A percentile compares a stretch with the other conserved stretches of the same genome.
Conservation (phyloP, 2,797 vertebrate species). For the Lithobates pipiens region DNA sequence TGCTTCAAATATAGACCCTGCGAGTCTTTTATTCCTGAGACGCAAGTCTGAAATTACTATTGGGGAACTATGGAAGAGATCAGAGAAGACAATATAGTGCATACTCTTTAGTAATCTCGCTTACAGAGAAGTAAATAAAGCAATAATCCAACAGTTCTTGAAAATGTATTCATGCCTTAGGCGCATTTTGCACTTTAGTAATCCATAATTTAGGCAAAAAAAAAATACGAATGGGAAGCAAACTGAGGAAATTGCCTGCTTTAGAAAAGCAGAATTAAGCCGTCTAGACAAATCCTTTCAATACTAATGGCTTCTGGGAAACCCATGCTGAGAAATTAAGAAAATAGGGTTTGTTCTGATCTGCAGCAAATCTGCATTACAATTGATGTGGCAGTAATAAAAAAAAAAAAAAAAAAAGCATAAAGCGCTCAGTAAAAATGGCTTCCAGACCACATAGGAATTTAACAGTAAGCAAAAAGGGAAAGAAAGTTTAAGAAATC, state of each 20-base stretch:
- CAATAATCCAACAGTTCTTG: neutral
- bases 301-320: neutral
- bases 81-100: neutral
- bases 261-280: neutral
- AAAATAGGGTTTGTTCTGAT: neutral
- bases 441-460: no score
- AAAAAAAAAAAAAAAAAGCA: neutral
- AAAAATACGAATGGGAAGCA: neutral
- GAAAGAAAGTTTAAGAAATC: no score
- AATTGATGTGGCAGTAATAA: neutral
- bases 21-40: no score
- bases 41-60: no score
- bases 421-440: no score
- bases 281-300: neutral
- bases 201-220: neutral
- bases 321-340: conserved; percentile 7
- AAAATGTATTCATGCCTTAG: conserved; percentile 8
- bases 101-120: neutral
- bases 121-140: neutral
- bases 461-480: no score
- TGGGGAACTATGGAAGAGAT: no score
- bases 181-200: neutral
- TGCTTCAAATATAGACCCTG: no score
- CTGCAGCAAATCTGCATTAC: conserved; percentile 3
- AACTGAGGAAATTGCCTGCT: neutral